Percentiles rank a stretch among this genome's conserved stretches.
Conservation (phyloP, 2,797 vertebrate genomes). For the Vultur gryphus region DNA sequence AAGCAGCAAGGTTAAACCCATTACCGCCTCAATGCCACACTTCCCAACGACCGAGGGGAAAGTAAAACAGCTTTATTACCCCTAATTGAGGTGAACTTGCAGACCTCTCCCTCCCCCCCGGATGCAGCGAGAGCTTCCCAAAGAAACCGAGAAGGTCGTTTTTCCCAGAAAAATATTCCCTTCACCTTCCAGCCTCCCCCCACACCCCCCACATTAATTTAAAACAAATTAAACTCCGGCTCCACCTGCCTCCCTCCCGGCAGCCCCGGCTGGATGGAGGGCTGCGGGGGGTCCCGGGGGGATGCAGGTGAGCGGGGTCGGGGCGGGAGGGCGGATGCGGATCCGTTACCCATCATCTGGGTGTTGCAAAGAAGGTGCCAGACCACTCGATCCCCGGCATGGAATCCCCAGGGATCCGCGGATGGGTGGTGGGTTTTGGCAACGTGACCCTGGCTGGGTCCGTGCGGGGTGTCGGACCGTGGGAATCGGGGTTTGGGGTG, state of each 20-base stretch:
- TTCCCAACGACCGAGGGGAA: neutral
- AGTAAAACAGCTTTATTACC: neutral
- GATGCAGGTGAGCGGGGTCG: neutral
- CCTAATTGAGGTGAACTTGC: neutral
- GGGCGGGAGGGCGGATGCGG: accelerated
- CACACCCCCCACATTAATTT: neutral
- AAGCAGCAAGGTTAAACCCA: neutral
- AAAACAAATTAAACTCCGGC: neutral
- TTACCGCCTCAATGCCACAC: neutral
- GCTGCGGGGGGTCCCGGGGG: neutral
- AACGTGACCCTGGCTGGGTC: accelerated
- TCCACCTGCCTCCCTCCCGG: constrained; percentile 1
- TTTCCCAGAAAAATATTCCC: neutral
- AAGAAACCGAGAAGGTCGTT: neutral
- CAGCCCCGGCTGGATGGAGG: neutral
- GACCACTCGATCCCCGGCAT: accelerated
- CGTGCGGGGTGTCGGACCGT: accelerated
- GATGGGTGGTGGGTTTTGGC: neutral
- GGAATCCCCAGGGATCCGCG: neutral
- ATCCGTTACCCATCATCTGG: neutral
- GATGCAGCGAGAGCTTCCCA: neutral
- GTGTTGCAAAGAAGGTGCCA: neutral
- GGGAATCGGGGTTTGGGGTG: neutral
- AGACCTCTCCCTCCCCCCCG: neutral
- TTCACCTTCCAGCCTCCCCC: neutral